A percentile compares a stretch with the other conserved stretches of the same genome.
Evolutionary conservation across 2,797 vertebrate species (phyloP).

Genomic region (Halcyon smyrnensis): DNA sequence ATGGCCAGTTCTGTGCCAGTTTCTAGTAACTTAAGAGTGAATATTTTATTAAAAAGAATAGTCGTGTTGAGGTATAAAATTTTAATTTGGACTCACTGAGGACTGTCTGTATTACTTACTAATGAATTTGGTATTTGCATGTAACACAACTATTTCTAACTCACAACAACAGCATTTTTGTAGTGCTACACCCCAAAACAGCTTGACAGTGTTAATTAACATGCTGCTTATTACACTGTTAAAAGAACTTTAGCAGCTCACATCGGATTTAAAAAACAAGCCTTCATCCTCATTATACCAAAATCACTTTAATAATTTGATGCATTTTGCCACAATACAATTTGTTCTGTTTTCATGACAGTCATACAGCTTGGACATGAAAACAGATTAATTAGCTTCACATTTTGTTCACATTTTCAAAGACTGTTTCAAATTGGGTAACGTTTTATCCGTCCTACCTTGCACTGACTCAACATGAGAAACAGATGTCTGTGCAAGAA

Average conservation of each 20-base stretch:
- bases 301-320: conserved; percentile 57
- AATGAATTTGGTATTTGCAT: not conserved
- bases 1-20: not conserved
- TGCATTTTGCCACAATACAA: conserved; percentile 56
- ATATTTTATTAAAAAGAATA: not conserved
- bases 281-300: conserved; percentile 21
- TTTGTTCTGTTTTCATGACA: conserved; percentile 69
- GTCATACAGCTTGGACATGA: conserved; percentile 54
- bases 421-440: conserved; percentile 34
- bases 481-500: conserved; percentile 13
- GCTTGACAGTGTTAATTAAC: conserved; percentile 39
- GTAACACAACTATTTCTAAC: not conserved
- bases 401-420: conserved; percentile 57
- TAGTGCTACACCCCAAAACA: conserved; percentile 9
- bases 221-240: not conserved
- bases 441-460: conserved; percentile 51
- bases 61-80: not conserved
- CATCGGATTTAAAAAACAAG: conserved; percentile 33
- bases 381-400: conserved; percentile 62
- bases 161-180: not conserved
- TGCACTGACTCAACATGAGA: conserved; percentile 50
- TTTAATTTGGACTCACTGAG: not conserved
- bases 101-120: not conserved
- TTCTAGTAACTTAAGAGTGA: not conserved
- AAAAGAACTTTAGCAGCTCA: conserved; percentile 26